Evolutionary conservation across 2,113 vertebrate genomes (phyloP).

Genomic region (Rousettus leschenaultii): DNA sequence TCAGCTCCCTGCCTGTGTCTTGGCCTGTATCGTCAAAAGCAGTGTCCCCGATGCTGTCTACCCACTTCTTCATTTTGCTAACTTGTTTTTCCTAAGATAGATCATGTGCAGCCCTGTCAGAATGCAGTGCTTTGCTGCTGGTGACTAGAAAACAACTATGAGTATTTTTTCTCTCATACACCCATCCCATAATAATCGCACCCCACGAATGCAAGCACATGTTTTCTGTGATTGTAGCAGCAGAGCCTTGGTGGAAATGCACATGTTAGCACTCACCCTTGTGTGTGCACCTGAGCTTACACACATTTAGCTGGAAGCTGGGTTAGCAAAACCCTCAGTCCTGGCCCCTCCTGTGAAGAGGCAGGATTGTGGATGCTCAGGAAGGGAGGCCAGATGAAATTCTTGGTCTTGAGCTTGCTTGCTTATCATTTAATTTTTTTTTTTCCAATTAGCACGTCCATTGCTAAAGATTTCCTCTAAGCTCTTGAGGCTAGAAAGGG

Average conservation of each 20-base stretch:
- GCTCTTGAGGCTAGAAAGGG: neutral
- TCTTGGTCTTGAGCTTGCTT: neutral
- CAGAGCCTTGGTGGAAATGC: neutral
- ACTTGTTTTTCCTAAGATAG: neutral
- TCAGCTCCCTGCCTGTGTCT: neutral
- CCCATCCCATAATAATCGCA: neutral
- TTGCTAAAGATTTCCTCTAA: slow-evolving; percentile 31
- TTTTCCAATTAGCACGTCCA: neutral
- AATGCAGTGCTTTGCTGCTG: neutral
- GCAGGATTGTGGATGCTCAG: neutral
- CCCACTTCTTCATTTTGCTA: neutral
- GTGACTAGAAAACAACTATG: neutral
- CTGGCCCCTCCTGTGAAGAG: neutral
- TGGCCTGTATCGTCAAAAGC: neutral
- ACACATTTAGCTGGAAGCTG: neutral
- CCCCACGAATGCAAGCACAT: neutral
- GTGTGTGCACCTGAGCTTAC: neutral
- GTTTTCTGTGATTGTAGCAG: neutral
- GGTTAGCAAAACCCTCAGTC: neutral
- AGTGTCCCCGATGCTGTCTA: neutral
- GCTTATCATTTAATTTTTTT: slow-evolving; percentile 4
- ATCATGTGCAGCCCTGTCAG: neutral
- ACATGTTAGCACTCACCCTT: rapidly evolving
- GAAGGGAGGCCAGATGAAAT: neutral
- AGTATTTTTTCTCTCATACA: neutral